Evolutionary conservation across 2,113 vertebrate genomes (phyloP).

Genomic region (Seriola aureovittata): DNA sequence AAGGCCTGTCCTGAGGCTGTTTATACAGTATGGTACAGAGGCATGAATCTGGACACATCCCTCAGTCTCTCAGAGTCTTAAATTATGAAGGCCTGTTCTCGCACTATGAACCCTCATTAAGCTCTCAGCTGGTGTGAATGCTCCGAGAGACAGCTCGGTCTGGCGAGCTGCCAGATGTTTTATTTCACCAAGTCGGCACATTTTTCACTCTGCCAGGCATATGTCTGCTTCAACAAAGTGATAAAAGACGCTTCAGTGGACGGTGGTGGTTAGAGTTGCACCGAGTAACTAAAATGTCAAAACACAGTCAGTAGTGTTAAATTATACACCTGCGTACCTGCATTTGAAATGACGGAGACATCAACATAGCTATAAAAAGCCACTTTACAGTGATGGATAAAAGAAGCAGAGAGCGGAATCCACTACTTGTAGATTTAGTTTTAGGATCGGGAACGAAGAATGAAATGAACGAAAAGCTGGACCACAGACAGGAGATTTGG

Average conservation of each 20-base stretch:
- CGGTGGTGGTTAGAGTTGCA: conserved; percentile 12
- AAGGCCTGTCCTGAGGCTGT: conserved; percentile 46
- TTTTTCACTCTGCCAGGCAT: conserved; percentile 66
- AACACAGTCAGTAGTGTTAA: conserved; percentile 24
- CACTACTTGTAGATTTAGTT: background rate
- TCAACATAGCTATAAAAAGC: background rate
- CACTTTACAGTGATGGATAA: background rate
- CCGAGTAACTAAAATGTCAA: conserved; percentile 42
- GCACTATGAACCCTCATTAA: conserved; percentile 75
- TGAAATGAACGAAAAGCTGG: background rate
- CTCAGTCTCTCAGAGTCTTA: conserved; percentile 65
- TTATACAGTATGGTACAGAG: conserved; percentile 41
- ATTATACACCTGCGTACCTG: conserved; percentile 40
- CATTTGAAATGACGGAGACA: background rate
- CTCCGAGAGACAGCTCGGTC: conserved; percentile 64
- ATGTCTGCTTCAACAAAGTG: conserved; percentile 51
- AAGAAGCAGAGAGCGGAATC: background rate
- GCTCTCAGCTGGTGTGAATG: conserved; percentile 74
- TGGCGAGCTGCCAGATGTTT: conserved; percentile 77
- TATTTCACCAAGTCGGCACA: conserved; percentile 73
- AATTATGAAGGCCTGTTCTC: conserved; percentile 69
- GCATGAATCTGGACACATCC: conserved; percentile 66
- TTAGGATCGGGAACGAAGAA: background rate
- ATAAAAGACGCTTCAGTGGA: conserved; percentile 54
- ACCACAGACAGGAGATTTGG: background rate